Conservation (phyloP, 1,140 invertebrate genomes). For the Centruroides vittatus region DNA sequence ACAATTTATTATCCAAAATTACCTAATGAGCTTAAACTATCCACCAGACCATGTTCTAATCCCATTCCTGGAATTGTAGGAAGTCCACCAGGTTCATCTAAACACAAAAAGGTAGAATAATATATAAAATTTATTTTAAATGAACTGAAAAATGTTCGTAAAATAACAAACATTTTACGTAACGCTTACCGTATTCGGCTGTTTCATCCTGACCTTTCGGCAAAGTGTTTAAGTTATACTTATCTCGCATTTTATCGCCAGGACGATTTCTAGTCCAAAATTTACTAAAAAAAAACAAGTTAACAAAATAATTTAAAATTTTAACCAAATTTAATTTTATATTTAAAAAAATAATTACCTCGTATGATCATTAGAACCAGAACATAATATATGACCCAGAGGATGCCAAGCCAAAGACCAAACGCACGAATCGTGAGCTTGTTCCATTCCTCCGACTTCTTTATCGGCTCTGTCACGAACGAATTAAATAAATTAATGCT, state of each 20-base stretch:
- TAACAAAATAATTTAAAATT: neutral
- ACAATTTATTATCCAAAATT: neutral
- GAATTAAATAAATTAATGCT: slow-evolving; percentile 6
- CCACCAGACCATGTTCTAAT: slow-evolving; percentile 46
- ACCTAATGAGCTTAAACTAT: slow-evolving; percentile 12
- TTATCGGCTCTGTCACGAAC: slow-evolving; percentile 62
- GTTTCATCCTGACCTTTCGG: slow-evolving; percentile 56
- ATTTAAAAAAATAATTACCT: slow-evolving; percentile 34
- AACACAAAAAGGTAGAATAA: slow-evolving; percentile 22
- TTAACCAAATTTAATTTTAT: neutral
- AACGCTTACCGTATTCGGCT: slow-evolving; percentile 28
- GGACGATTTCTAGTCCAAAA: slow-evolving; percentile 99
- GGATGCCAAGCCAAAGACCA: slow-evolving; percentile 99
- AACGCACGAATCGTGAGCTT: slow-evolving; percentile 97
- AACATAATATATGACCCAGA: slow-evolving; percentile 93
- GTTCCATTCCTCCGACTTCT: slow-evolving; percentile 94
- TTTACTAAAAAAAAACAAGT: slow-evolving; percentile 43
- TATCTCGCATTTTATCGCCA: slow-evolving; percentile 95
- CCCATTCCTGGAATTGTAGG: slow-evolving; percentile 82
- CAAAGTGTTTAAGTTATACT: slow-evolving; percentile 88
- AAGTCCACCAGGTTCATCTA: slow-evolving; percentile 48
- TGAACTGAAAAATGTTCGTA: slow-evolving; percentile 23
- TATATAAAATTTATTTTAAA: slow-evolving; percentile 2
- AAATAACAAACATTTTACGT: slow-evolving; percentile 32
- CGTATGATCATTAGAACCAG: slow-evolving; percentile 95